These are phyloP conservation scores for Darevskia nairensis DNA, from an alignment of 2,797 vertebrate species.

Conservation along the genomic window DNA sequence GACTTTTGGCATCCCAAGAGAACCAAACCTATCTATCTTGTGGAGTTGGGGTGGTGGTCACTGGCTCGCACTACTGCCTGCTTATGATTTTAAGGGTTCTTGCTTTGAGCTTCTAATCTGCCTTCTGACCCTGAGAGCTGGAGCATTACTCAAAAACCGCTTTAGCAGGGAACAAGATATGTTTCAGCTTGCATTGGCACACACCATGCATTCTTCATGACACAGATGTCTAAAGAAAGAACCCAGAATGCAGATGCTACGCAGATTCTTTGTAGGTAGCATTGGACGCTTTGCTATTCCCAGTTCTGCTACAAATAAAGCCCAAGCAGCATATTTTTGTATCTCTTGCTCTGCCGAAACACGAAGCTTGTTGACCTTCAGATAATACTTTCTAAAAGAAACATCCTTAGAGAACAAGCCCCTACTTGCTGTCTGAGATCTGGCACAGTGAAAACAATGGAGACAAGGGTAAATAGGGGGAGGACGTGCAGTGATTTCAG, in stretches of 20 bases:
- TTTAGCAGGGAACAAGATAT: background rate
- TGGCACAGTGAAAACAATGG: background rate
- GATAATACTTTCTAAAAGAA: background rate
- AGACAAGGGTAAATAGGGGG: background rate
- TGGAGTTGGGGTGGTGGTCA: background rate
- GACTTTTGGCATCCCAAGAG: background rate
- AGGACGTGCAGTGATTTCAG: background rate
- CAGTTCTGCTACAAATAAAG: background rate
- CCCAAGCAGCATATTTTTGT: background rate
- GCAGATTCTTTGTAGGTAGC: background rate
- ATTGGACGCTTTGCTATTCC: background rate
- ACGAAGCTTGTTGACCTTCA: background rate
- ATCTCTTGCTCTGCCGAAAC: background rate
- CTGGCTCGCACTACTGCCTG: background rate
- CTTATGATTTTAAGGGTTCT: background rate
- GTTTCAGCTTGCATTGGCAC: background rate
- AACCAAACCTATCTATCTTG: background rate
- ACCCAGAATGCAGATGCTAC: background rate
- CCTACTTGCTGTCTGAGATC: background rate
- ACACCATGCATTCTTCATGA: background rate
- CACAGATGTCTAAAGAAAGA: background rate
- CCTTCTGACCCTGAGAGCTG: background rate
- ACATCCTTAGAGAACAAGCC: background rate
- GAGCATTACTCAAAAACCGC: background rate
- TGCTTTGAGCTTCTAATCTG: background rate